These are phyloP conservation scores for Trachurus trachurus DNA, from an alignment of 2,797 vertebrate species.

Conservation along the genomic window DNA sequence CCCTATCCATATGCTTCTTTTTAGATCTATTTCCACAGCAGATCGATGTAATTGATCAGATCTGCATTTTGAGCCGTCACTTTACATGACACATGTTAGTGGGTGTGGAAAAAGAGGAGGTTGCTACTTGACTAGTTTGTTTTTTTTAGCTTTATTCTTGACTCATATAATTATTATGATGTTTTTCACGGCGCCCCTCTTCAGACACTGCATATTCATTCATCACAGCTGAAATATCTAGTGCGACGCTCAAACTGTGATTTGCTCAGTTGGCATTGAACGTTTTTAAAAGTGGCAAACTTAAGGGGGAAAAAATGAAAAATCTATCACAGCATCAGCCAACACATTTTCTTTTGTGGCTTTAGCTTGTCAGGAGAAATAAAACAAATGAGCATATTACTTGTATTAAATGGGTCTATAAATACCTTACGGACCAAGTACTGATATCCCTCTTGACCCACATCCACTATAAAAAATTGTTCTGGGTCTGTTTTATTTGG, in stretches of 20 bases:
- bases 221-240: conserved; percentile 1
- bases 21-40: conserved; percentile 4
- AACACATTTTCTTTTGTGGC: conserved; percentile 22
- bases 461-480: conserved; percentile 33
- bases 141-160: not conserved
- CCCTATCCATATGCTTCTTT: not conserved
- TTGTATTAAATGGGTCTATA: conserved; percentile 39
- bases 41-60: conserved; percentile 18
- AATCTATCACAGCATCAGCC: not conserved
- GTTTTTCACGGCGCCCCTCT: not conserved
- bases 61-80: not conserved
- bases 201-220: not conserved
- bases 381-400: conserved; percentile 30
- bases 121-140: not conserved
- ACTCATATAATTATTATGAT: not conserved
- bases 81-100: conserved; percentile 4
- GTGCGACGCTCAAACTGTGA: conserved; percentile 1
- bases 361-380: conserved; percentile 27
- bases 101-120: not conserved
- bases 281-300: conserved; percentile 15
- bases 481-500: conserved; percentile 1
- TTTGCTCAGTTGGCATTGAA: conserved; percentile 1
- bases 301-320: conserved; percentile 1
- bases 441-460: conserved; percentile 29
- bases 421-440: conserved; percentile 42